These are phyloP conservation scores for Phylloscopus trochiloides DNA, from an alignment of 2,113 vertebrate species.

Conservation along the genomic window DNA sequence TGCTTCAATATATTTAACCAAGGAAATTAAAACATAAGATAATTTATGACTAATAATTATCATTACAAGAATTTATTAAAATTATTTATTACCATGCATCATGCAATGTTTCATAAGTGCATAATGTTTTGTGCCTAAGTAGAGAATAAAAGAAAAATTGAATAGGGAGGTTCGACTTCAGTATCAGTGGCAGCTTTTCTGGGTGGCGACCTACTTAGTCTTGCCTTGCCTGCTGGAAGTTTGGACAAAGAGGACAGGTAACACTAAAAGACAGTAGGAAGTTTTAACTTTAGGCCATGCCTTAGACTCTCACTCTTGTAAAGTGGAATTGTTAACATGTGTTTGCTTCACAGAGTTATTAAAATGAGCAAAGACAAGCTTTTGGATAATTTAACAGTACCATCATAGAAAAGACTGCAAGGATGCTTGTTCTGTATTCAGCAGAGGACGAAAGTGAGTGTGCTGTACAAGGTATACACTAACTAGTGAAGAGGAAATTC, in stretches of 20 bases:
- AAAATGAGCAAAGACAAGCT: neutral
- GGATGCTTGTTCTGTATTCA: neutral
- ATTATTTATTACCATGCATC: slow-evolving; percentile 7
- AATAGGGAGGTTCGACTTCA: neutral
- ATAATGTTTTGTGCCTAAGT: neutral
- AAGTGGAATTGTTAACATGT: neutral
- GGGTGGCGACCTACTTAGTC: neutral
- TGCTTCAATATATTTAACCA: slow-evolving; percentile 8
- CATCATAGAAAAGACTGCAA: neutral
- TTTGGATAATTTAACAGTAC: neutral
- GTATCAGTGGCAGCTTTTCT: neutral
- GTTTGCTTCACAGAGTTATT: neutral
- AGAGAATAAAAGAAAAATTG: neutral
- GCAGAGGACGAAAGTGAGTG: neutral
- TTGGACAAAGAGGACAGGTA: neutral
- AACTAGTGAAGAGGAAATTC: neutral
- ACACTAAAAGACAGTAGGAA: neutral
- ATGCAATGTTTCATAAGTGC: neutral
- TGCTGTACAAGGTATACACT: neutral
- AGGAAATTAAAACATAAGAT: slow-evolving; percentile 55
- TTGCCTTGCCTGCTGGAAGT: neutral
- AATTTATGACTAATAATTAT: slow-evolving; percentile 47
- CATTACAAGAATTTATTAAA: slow-evolving; percentile 35
- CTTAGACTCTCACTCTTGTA: neutral
- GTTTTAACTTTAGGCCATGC: neutral